phyloP scores from a whole-genome alignment of 2,797 vertebrate genomes.

The Danionella dracula region DNA sequence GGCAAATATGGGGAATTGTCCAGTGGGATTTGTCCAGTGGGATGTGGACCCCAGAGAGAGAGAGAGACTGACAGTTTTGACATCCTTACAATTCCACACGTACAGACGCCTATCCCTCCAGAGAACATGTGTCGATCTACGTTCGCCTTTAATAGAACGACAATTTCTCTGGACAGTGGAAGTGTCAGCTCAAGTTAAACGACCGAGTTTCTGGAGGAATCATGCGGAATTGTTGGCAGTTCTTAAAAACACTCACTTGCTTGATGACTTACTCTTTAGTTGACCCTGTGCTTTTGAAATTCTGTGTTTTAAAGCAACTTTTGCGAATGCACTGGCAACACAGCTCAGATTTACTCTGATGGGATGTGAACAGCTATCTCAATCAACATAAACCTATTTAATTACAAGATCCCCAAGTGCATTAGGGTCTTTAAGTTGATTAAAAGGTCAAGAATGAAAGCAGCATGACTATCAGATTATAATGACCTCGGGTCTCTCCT shows the following conservation, averaged over 20 bases:
- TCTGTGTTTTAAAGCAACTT: no score
- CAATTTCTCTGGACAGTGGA: not conserved
- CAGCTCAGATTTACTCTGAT: no score
- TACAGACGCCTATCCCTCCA: conserved; percentile 5
- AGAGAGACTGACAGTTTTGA: conserved; percentile 33
- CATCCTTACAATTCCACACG: not conserved
- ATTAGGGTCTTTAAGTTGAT: not conserved
- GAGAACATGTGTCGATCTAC: not conserved
- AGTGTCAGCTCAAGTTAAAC: not conserved
- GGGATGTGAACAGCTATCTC: no score
- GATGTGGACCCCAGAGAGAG: conserved; percentile 43
- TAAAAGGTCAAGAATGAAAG: not conserved
- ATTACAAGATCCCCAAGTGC: not conserved
- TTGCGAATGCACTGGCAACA: no score
- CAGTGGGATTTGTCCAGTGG: no score
- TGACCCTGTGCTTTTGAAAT: no score
- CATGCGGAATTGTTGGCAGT: not conserved
- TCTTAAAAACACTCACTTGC: not conserved
- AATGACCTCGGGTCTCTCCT: not conserved
- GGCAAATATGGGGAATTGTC: no score
- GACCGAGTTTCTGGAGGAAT: not conserved
- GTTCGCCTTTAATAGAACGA: conserved; percentile 10
- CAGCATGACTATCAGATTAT: not conserved
- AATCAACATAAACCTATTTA: not conserved
- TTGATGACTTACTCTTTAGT: no score